Conservation (phyloP, 1,140 invertebrate genomes). For the Zaprionus ghesquierei region DNA sequence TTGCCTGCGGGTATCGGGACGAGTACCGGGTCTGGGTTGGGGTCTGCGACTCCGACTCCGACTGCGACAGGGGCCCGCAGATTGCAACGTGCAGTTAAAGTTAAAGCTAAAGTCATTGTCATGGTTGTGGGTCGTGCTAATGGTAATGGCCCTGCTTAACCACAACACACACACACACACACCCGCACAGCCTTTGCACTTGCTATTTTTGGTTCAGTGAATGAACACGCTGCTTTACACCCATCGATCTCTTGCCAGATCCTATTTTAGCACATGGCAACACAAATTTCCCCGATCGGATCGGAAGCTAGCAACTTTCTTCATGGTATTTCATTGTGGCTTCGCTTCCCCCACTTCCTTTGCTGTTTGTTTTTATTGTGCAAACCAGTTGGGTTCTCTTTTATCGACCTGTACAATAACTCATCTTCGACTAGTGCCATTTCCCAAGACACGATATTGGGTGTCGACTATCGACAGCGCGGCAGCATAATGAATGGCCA, state of each 20-base stretch:
- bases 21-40: background rate
- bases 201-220: constrained; percentile 25
- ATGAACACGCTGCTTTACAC: constrained; percentile 3
- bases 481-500: background rate
- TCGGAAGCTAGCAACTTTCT: background rate
- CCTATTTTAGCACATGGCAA: background rate
- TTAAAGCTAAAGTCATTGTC: constrained; percentile 58
- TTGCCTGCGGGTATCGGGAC: constrained; percentile 35
- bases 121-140: constrained; percentile 63
- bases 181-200: constrained; percentile 6
- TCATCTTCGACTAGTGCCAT: background rate
- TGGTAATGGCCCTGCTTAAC: constrained; percentile 43
- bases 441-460: background rate
- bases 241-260: background rate
- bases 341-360: background rate
- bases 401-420: background rate
- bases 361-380: background rate
- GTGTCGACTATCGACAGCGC: background rate
- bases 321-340: background rate
- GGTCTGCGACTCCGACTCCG: background rate
- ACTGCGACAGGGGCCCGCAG: constrained; percentile 19
- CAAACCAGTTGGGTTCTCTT: background rate
- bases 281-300: background rate
- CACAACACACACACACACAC: constrained; percentile 17
- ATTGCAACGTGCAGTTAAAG: constrained; percentile 48